A percentile compares a stretch with the other conserved stretches of the same genome.
These are phyloP conservation scores for Notoglanidium macrostoma DNA, from an alignment of 2,797 vertebrate species.

Conservation along the genomic window DNA sequence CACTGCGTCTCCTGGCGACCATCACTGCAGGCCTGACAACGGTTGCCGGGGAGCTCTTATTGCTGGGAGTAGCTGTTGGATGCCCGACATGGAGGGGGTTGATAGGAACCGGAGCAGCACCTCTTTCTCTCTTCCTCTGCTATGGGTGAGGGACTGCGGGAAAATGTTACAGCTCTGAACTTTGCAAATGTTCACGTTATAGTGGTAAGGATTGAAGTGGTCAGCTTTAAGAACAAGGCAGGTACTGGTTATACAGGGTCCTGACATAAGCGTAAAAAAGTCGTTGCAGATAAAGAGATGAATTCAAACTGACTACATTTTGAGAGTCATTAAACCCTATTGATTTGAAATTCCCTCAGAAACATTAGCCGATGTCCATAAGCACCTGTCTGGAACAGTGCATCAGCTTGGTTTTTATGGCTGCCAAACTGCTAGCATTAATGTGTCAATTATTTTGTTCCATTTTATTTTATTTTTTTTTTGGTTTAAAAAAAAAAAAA, in stretches of 20 bases:
- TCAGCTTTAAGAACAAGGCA: neutral
- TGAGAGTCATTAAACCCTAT: slow-evolving; percentile 62
- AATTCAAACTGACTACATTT: slow-evolving; percentile 57
- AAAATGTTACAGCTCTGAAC: neutral
- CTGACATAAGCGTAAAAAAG: slow-evolving; percentile 11
- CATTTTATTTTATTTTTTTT: neutral
- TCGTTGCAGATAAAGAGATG: slow-evolving; percentile 13
- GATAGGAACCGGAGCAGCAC: slow-evolving; percentile 82
- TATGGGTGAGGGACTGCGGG: slow-evolving; percentile 75
- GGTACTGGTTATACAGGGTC: neutral
- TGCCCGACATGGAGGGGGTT: slow-evolving; percentile 87
- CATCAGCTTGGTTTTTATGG: neutral
- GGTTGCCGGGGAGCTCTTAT: slow-evolving; percentile 83
- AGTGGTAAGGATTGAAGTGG: neutral
- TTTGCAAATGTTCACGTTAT: neutral
- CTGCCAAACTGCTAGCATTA: neutral
- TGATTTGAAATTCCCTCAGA: slow-evolving; percentile 62
- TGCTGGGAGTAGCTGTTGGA: slow-evolving; percentile 83
- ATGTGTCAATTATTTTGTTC: neutral
- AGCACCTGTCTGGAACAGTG: slow-evolving; percentile 50
- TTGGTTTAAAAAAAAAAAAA: neutral
- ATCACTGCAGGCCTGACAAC: slow-evolving; percentile 81
- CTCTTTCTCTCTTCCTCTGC: slow-evolving; percentile 83
- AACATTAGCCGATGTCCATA: slow-evolving; percentile 61
- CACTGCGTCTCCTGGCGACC: slow-evolving; percentile 79